Conservation (phyloP, 1,140 invertebrate genomes). For the Cyclargus thomasi region DNA sequence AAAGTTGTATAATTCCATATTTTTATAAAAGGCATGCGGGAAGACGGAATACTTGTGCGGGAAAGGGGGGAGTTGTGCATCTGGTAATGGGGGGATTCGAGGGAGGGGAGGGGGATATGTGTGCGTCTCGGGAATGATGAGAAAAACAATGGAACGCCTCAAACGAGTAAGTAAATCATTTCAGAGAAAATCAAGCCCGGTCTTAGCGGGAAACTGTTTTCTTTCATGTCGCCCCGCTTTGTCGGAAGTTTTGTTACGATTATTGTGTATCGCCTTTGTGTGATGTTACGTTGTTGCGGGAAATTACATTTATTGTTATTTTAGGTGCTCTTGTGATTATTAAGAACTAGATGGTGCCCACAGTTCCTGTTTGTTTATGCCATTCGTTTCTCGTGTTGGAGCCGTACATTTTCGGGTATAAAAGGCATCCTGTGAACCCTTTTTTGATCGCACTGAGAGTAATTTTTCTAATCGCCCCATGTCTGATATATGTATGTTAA, state of each 20-base stretch:
- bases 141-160: neutral
- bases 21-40: neutral
- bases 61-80: neutral
- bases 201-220: neutral
- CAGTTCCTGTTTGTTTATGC: too few species aligned
- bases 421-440: too few species aligned
- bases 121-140: neutral
- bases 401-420: too few species aligned
- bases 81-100: neutral
- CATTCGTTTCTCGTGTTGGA: too few species aligned
- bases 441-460: too few species aligned
- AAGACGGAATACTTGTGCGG: neutral
- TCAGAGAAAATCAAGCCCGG: neutral
- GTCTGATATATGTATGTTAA: too few species aligned
- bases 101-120: neutral
- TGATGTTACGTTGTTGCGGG: neutral
- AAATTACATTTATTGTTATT: too few species aligned
- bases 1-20: conserved; percentile 1
- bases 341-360: too few species aligned
- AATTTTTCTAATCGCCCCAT: too few species aligned
- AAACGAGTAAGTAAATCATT: conserved; percentile 3
- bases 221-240: neutral
- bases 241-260: neutral
- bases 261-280: conserved; percentile 1
- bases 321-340: too few species aligned